Conservation (phyloP, 2,113 vertebrate genomes). For the Tonatia bakeri region DNA sequence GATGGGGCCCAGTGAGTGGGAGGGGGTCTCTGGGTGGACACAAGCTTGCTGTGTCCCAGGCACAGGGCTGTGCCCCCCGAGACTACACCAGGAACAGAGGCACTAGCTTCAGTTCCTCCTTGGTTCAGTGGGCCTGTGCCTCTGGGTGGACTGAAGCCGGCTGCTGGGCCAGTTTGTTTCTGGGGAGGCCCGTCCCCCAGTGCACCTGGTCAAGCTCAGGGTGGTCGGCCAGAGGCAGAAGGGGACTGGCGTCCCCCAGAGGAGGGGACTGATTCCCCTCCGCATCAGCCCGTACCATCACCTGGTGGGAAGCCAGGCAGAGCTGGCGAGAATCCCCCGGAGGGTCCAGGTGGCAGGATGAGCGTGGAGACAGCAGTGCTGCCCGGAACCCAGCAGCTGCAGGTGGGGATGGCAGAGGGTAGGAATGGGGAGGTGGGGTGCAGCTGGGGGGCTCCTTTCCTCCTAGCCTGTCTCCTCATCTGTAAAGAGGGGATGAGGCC, state of each 20-base stretch:
- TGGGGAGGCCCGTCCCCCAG: not conserved
- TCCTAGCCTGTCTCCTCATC: not conserved
- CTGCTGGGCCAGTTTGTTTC: not conserved
- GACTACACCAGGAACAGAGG: not conserved
- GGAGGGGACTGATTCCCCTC: not conserved
- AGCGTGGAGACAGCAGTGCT: too few species aligned
- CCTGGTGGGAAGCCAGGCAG: not conserved
- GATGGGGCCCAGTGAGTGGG: too few species aligned
- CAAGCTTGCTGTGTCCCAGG: too few species aligned
- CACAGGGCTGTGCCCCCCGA: accelerated
- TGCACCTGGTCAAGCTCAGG: not conserved
- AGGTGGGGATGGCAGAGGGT: too few species aligned
- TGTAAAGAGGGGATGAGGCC: not conserved
- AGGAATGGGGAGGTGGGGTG: not conserved
- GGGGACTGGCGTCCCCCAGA: not conserved
- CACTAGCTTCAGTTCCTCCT: not conserved
- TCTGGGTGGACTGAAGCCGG: not conserved
- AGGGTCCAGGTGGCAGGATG: too few species aligned
- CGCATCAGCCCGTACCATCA: not conserved
- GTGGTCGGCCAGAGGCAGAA: not conserved
- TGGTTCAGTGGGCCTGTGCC: not conserved
- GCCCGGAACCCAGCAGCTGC: too few species aligned
- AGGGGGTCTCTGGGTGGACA: too few species aligned
- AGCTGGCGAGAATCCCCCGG: not conserved
- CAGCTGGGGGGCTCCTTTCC: not conserved